Evolutionary conservation across 2,797 vertebrate species (phyloP).

Genomic region (Bufotes viridis): DNA sequence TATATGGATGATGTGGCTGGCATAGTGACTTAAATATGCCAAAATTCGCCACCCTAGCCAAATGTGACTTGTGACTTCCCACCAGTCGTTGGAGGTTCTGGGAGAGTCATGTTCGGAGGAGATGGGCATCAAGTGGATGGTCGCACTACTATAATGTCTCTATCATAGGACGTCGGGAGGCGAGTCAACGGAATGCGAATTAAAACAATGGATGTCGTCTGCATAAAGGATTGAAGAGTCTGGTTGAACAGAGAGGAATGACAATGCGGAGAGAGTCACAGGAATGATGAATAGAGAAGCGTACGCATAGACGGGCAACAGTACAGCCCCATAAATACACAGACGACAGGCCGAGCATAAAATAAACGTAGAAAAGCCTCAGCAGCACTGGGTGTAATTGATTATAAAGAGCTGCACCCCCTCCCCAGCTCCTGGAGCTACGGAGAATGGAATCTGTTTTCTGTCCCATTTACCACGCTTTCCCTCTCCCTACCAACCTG

Average conservation of each 20-base stretch:
- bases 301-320: slow-evolving; percentile 36
- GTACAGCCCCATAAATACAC: slow-evolving; percentile 57
- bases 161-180: not conserved
- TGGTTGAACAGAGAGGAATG: slow-evolving; percentile 54
- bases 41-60: not conserved
- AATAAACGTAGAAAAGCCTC: slow-evolving; percentile 57
- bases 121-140: not conserved
- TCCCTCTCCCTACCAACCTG: slow-evolving; percentile 48
- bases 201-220: slow-evolving; percentile 48
- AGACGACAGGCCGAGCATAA: slow-evolving; percentile 59
- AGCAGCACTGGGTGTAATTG: slow-evolving; percentile 52
- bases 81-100: not conserved
- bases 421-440: slow-evolving; percentile 52
- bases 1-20: not conserved
- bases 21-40: too few species aligned
- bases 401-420: slow-evolving; percentile 55
- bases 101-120: slow-evolving; percentile 3
- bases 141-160: slow-evolving; percentile 6
- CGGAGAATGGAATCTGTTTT: slow-evolving; percentile 59
- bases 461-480: slow-evolving; percentile 62
- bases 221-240: slow-evolving; percentile 51
- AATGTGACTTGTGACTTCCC: not conserved
- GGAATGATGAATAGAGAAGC: slow-evolving; percentile 55
- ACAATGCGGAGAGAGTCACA: slow-evolving; percentile 35
- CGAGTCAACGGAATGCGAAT: slow-evolving; percentile 43